These are phyloP conservation scores for Drosophila helvetica DNA, from an alignment of 2,888 invertebrate species.

Conservation along the genomic window DNA sequence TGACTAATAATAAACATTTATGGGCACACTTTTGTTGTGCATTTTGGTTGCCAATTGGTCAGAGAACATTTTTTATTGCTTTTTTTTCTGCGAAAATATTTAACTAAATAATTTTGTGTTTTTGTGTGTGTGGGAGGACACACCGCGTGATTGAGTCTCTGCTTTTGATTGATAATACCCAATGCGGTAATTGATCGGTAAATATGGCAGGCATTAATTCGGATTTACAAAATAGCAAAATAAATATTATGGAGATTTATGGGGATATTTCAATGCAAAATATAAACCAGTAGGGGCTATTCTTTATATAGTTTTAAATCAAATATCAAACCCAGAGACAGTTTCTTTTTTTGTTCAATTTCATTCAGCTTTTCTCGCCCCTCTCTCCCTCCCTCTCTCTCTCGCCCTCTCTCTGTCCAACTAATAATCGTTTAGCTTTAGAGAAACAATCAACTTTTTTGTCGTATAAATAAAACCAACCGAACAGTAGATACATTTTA, in stretches of 20 bases:
- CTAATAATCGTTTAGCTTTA: conserved; percentile 24
- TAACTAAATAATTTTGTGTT: neutral
- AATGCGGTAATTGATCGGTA: neutral
- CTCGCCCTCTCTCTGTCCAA: neutral
- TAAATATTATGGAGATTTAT: no score
- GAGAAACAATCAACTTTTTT: conserved; percentile 18
- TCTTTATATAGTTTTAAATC: neutral
- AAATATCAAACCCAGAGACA: neutral
- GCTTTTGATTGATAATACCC: conserved; percentile 2
- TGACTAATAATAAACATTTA: conserved; percentile 60
- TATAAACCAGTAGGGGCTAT: neutral
- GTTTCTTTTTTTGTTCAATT: neutral
- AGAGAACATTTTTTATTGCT: conserved; percentile 14
- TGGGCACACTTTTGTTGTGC: conserved; percentile 36
- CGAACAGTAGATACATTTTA: conserved; percentile 18
- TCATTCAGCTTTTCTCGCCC: neutral
- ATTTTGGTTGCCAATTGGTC: conserved; percentile 21
- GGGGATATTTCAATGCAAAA: neutral
- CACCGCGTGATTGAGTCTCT: conserved; percentile 4
- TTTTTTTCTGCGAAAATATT: conserved; percentile 13
- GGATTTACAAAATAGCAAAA: no score
- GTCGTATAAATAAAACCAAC: conserved; percentile 9
- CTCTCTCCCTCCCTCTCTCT: no score
- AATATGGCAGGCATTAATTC: neutral
- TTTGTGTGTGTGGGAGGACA: conserved; percentile 2